Conservation (phyloP, 2,888 invertebrate genomes). For the Spicauda simplicius region DNA sequence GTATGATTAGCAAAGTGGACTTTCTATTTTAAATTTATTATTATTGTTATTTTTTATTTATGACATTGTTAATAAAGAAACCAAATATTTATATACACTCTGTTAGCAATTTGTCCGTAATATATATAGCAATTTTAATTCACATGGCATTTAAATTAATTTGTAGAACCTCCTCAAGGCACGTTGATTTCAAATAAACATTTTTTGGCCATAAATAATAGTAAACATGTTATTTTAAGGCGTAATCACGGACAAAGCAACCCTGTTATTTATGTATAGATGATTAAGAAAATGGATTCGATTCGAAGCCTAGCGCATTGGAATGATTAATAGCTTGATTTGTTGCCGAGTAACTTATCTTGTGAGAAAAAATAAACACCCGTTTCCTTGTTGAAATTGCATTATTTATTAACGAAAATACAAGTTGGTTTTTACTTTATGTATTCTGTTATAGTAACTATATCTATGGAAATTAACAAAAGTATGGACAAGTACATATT, state of each 20-base stretch:
- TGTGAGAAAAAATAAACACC: conserved; percentile 38
- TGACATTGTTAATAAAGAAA: not conserved
- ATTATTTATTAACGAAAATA: conserved; percentile 30
- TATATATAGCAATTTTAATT: conserved; percentile 11
- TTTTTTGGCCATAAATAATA: conserved; percentile 30
- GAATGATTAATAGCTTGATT: conserved; percentile 43
- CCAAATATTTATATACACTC: not conserved
- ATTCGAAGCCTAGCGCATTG: conserved; percentile 21
- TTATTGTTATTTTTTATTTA: too few relatives aligned
- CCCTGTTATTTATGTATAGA: conserved; percentile 29
- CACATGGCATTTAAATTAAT: conserved; percentile 24
- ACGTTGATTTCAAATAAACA: conserved; percentile 6
- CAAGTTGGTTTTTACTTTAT: not conserved
- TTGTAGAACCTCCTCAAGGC: conserved; percentile 24
- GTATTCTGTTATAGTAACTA: too few relatives aligned
- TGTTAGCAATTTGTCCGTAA: not conserved
- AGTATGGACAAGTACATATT: too few relatives aligned
- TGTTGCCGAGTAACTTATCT: conserved; percentile 42
- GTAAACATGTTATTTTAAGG: conserved; percentile 28
- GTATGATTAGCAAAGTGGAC: too few relatives aligned
- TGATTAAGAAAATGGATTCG: conserved; percentile 36
- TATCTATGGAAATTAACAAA: too few relatives aligned
- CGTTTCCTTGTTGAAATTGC: conserved; percentile 29
- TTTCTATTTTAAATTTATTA: too few relatives aligned
- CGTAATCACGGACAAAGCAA: conserved; percentile 24